These are phyloP conservation scores for Poeciliopsis occidentalis DNA, from an alignment of 2,113 vertebrate species.

Conservation along the genomic window DNA sequence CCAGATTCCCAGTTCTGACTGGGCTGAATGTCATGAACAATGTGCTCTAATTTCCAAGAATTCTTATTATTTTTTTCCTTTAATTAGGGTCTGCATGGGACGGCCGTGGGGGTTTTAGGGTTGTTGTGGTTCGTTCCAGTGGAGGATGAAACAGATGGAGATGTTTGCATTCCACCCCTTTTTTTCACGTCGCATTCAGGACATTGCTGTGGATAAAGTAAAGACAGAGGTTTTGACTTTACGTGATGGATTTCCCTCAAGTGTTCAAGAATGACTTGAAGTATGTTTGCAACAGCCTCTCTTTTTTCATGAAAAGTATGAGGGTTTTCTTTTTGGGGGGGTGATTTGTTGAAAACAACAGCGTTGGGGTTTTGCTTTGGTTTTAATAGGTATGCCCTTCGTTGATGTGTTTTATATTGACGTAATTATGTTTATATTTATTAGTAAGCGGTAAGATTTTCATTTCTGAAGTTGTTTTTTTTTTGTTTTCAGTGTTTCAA, in stretches of 20 bases:
- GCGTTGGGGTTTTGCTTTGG: neutral
- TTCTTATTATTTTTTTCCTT: neutral
- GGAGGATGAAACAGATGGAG: neutral
- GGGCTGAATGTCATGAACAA: slow-evolving; percentile 19
- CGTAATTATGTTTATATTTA: too few species aligned
- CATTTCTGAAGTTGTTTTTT: too few species aligned
- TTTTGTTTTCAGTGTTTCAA: too few species aligned
- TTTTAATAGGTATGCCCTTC: neutral
- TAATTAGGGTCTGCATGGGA: neutral
- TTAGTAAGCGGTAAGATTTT: too few species aligned
- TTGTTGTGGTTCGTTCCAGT: neutral
- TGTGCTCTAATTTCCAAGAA: slow-evolving; percentile 17
- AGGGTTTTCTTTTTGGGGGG: too few species aligned
- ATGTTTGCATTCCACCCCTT: too few species aligned
- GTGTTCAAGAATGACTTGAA: neutral
- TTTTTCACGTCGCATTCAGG: neutral
- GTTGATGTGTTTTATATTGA: too few species aligned
- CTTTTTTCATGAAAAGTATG: neutral
- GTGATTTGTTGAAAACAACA: too few species aligned
- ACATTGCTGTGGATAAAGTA: neutral
- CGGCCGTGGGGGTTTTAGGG: neutral
- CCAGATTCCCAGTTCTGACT: slow-evolving; percentile 16
- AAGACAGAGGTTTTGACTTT: neutral
- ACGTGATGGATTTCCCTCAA: neutral
- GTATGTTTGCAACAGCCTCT: neutral